These are phyloP conservation scores for Gnathonemus longibarbis DNA, from an alignment of 2,113 vertebrate species.

Conservation along the genomic window DNA sequence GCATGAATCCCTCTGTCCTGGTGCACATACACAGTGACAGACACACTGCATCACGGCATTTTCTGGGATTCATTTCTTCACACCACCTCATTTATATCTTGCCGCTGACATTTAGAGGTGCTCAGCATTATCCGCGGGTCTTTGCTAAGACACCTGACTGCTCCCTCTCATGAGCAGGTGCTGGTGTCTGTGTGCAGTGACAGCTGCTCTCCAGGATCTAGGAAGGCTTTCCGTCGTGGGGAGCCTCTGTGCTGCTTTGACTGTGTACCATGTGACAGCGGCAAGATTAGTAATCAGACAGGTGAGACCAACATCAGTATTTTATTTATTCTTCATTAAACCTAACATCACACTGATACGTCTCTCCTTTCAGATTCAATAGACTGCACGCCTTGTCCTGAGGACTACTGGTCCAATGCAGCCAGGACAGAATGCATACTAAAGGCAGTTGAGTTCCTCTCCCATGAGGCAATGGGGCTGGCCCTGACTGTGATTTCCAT, in stretches of 20 bases:
- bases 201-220: constrained; percentile 48
- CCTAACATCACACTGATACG: background rate
- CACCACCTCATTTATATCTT: background rate
- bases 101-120: background rate
- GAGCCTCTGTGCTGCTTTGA: constrained; percentile 54
- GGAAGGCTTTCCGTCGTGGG: constrained; percentile 61
- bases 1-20: background rate
- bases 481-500: background rate
- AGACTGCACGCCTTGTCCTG: background rate
- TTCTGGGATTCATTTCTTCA: background rate
- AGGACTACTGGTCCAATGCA: background rate
- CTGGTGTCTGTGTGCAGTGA: constrained; percentile 9
- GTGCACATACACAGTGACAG: background rate
- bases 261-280: constrained; percentile 65
- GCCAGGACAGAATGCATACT: background rate
- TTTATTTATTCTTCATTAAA: constrained; percentile 25
- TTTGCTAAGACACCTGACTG: background rate
- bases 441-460: background rate
- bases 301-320: constrained; percentile 18
- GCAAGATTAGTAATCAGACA: constrained; percentile 30
- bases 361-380: background rate
- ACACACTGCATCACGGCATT: background rate
- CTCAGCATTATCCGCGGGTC: background rate
- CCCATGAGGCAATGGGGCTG: background rate
- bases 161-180: background rate